Evolutionary conservation across 2,888 invertebrate genomes (phyloP), one percentile per base, ranked within the genome.

Genomic region (Ischnus inquisitorius): DNA sequence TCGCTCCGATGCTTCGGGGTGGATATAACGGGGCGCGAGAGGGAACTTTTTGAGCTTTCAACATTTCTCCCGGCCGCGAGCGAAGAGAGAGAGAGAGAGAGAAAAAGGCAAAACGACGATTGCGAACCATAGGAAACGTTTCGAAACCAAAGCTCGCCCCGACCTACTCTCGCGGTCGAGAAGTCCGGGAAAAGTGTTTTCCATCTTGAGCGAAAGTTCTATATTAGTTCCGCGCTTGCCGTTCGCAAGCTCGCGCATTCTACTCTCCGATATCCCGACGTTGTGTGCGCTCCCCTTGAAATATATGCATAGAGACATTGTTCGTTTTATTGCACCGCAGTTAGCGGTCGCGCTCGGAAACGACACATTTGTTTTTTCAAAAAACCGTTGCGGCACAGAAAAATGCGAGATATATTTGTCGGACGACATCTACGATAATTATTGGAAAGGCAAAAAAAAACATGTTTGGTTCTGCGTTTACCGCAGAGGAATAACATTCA

Each of bases 151-250:
- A 60, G 39, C 51, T 51, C 51, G 16, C 64, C 41, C 75, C 72
- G 43, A 54, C 48, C 25, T 57, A 46, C 48, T 60, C 57, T 39
- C 71, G 57, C 22, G 4, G 19, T 10, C 39, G 34, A 75, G 34
- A 75, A 79, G 69, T 79, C 75, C 25, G 68, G 64, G 79, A 79
- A 75, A 83, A 75, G 69, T 69, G 75, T 79, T 75, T 82, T 69
- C 79, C 79, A 79, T 79, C 75, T 65, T 51, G 48, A 46, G 39
- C 69, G 28, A 83, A 79, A 79, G 69, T 83, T 79, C 68, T 57
- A 83, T 79, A 83, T 75, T 83, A 75, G 62, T 83, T 75, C 34
- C 62, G 75, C 64, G 39, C 64, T 60, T 67, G 71, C 71, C 39
- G 51, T 54, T 57, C 43, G 19, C 41, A 48, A 4, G 19, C 22